Evolutionary conservation across 2,113 vertebrate genomes (phyloP).

Genomic region (Prochilodus magdalenae): DNA sequence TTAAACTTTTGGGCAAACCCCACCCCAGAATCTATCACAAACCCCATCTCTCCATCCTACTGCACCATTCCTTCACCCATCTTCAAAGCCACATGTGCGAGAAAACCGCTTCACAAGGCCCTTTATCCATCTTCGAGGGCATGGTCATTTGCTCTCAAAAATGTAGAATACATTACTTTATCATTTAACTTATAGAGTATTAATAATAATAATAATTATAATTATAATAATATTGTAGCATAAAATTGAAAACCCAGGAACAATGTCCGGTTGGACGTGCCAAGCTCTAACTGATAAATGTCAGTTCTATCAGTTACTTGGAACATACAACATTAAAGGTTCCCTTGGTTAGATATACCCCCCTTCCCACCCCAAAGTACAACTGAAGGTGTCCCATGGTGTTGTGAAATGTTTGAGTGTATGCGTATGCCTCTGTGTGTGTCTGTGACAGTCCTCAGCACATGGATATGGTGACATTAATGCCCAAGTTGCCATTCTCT

Average conservation of each 20-base stretch:
- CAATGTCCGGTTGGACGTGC: conserved; percentile 42
- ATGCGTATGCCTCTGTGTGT: conserved; percentile 44
- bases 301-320: conserved; percentile 37
- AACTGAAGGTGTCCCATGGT: conserved; percentile 54
- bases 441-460: conserved; percentile 82
- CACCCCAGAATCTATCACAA: conserved; percentile 16
- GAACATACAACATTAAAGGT: conserved; percentile 49
- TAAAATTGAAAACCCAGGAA: conserved; percentile 52
- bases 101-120: conserved; percentile 42
- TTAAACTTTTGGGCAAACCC: conserved; percentile 22
- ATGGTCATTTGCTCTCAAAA: conserved; percentile 41
- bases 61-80: conserved; percentile 27
- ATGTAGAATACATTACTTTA: conserved; percentile 53
- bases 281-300: conserved; percentile 38
- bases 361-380: conserved; percentile 32
- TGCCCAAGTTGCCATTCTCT: conserved; percentile 98
- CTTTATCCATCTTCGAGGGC: conserved; percentile 37
- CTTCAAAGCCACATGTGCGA: conserved; percentile 11
- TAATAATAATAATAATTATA: conserved; percentile 12
- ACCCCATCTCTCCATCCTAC: conserved; percentile 21
- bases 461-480: conserved; percentile 99
- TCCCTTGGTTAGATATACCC: conserved; percentile 37
- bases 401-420: conserved; percentile 62
- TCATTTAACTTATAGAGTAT: conserved; percentile 53
- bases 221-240: conserved; percentile 45